Percentiles rank a stretch among this genome's conserved stretches.
Evolutionary conservation across 2,888 invertebrate genomes (phyloP).

Genomic region (Stenoptilia bipunctidactyla): DNA sequence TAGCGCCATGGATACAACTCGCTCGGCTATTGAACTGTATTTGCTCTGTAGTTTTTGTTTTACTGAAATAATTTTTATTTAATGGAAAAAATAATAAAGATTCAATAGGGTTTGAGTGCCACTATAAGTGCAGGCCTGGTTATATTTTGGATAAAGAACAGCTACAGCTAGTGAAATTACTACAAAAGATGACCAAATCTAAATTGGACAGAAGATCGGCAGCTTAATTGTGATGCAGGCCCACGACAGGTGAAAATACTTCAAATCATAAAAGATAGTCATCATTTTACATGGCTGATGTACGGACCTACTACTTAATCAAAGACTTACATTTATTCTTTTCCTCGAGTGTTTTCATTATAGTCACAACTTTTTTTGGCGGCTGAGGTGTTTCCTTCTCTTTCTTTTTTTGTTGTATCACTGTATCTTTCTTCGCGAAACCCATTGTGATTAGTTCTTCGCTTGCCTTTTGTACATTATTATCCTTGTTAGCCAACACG

Average conservation of each 20-base stretch:
- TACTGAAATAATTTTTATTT: too few species aligned
- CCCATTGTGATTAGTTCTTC: conserved; percentile 86
- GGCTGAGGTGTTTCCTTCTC: conserved; percentile 35
- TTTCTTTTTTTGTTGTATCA: conserved; percentile 26
- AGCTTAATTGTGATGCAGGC: too few species aligned
- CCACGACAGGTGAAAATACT: not conserved
- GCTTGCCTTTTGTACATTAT: conserved; percentile 90
- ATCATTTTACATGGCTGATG: too few species aligned
- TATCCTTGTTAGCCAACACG: conserved; percentile 86
- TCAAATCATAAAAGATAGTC: too few species aligned
- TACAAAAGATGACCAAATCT: too few species aligned
- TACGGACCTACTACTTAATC: too few species aligned
- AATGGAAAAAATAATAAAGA: too few species aligned
- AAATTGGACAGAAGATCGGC: too few species aligned
- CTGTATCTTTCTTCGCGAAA: conserved; percentile 81
- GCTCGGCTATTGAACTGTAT: conserved; percentile 82
- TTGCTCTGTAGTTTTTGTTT: conserved; percentile 77
- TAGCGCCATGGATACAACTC: conserved; percentile 86
- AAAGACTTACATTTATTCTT: conserved; percentile 73
- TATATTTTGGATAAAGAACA: too few species aligned
- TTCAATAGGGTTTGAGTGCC: too few species aligned
- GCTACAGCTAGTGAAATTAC: too few species aligned
- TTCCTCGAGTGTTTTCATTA: conserved; percentile 77
- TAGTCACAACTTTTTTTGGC: conserved; percentile 67
- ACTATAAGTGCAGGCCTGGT: too few species aligned